Conservation (phyloP, 2,888 invertebrate genomes). For the Phymatocera aterrima region DNA sequence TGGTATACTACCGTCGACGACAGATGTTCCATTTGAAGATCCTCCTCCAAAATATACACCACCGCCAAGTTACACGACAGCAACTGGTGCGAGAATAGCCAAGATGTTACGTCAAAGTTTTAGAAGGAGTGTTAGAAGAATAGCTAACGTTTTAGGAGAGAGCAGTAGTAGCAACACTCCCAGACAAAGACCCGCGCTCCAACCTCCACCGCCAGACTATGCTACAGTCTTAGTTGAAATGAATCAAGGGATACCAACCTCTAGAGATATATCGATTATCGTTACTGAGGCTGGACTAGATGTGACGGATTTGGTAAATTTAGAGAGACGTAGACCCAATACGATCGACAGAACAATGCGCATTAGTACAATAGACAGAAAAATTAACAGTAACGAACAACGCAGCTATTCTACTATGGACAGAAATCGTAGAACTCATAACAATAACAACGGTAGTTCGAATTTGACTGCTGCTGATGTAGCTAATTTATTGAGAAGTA, state of each 20-base stretch:
- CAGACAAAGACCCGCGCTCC: conserved; percentile 66
- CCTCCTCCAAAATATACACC: conserved; percentile 96
- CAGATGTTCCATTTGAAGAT: conserved; percentile 78
- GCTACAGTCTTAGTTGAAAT: conserved; percentile 80
- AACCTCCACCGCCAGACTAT: conserved; percentile 80
- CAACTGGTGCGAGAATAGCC: conserved; percentile 90
- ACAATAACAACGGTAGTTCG: conserved; percentile 61
- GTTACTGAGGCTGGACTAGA: conserved; percentile 58
- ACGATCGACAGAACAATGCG: conserved; percentile 65
- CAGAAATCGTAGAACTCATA: conserved; percentile 54
- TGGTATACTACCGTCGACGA: conserved; percentile 65
- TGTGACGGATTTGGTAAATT: conserved; percentile 51
- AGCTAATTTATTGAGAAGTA: conserved; percentile 78
- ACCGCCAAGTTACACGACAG: conserved; percentile 94
- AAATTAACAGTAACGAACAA: conserved; percentile 56
- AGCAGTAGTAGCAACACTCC: conserved; percentile 71
- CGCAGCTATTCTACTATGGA: conserved; percentile 66
- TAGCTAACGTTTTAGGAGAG: conserved; percentile 77
- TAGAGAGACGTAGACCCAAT: conserved; percentile 60
- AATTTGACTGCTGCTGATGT: conserved; percentile 78
- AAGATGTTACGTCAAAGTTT: conserved; percentile 86
- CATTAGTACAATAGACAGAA: conserved; percentile 60
- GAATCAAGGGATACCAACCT: conserved; percentile 72
- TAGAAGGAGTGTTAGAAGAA: conserved; percentile 85
- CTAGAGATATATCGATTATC: conserved; percentile 59